phyloP scores from a whole-genome alignment of 2,888 invertebrate genomes.

The Drosophila sordidapex region DNA sequence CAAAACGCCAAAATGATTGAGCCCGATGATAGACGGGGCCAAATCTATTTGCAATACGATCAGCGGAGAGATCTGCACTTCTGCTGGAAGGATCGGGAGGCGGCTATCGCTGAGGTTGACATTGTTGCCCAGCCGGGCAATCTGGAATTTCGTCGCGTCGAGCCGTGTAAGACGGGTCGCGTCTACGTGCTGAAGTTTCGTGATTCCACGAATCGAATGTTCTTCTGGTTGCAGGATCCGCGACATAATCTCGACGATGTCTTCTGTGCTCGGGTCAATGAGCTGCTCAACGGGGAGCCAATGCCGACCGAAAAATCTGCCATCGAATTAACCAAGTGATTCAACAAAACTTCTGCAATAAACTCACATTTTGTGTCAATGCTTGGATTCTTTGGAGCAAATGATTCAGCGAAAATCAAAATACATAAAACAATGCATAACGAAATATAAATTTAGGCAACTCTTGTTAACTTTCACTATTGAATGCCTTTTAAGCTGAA shows the following conservation, averaged over 20 bases:
- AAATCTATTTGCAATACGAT: conserved; percentile 97
- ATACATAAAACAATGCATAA: background rate
- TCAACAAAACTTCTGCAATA: background rate
- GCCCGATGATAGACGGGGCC: conserved; percentile 97
- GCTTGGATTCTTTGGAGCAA: background rate
- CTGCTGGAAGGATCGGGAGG: conserved; percentile 98
- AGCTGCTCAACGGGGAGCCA: conserved; percentile 91
- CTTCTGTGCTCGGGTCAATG: conserved; percentile 95
- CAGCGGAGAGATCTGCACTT: conserved; percentile 98
- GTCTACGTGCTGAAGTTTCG: conserved; percentile 98
- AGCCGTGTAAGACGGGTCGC: conserved; percentile 97
- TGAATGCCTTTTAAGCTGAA: background rate
- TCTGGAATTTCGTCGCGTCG: conserved; percentile 96
- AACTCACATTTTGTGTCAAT: background rate
- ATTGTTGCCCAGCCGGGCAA: conserved; percentile 98
- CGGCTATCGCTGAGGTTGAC: conserved; percentile 95
- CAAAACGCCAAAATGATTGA: conserved; percentile 93
- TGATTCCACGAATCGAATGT: conserved; percentile 94
- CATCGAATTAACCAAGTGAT: background rate
- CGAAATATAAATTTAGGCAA: background rate
- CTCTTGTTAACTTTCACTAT: background rate
- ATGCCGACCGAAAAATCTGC: too few species aligned
- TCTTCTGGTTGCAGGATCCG: conserved; percentile 99
- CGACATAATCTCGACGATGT: conserved; percentile 97
- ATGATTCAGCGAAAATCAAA: background rate